phyloP scores from a whole-genome alignment of 2,113 vertebrate genomes.

The Phrynosoma platyrhinos region DNA sequence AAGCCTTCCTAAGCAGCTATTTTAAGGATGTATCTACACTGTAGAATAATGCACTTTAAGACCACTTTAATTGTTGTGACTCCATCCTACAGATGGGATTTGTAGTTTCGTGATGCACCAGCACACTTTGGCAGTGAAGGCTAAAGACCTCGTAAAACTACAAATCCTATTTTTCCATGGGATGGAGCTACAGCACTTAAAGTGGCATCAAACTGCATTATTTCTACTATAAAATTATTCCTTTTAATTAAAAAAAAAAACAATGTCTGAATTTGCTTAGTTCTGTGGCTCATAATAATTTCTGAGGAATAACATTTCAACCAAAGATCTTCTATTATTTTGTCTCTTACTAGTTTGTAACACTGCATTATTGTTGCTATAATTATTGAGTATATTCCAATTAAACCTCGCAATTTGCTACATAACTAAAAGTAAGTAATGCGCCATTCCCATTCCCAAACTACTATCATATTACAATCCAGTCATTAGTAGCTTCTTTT shows the following conservation, averaged over 20 bases:
- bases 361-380: background rate
- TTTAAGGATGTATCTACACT: background rate
- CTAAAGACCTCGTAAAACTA: rapidly evolving
- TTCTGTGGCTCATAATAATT: constrained; percentile 18
- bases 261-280: background rate
- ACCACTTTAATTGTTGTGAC: too few species aligned
- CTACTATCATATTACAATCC: background rate
- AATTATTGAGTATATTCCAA: constrained; percentile 31
- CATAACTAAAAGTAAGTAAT: constrained; percentile 22
- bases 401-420: background rate
- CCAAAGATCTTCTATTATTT: background rate
- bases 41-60: too few species aligned
- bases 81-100: too few species aligned
- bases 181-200: too few species aligned
- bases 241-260: background rate
- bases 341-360: background rate
- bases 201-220: too few species aligned
- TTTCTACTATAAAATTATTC: too few species aligned
- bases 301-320: background rate
- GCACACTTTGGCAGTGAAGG: too few species aligned
- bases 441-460: constrained; percentile 8
- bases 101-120: too few species aligned
- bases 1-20: background rate
- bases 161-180: too few species aligned
- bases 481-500: background rate